Evolutionary conservation across 2,113 vertebrate species (phyloP).

Genomic region (Noctilio leporinus): DNA sequence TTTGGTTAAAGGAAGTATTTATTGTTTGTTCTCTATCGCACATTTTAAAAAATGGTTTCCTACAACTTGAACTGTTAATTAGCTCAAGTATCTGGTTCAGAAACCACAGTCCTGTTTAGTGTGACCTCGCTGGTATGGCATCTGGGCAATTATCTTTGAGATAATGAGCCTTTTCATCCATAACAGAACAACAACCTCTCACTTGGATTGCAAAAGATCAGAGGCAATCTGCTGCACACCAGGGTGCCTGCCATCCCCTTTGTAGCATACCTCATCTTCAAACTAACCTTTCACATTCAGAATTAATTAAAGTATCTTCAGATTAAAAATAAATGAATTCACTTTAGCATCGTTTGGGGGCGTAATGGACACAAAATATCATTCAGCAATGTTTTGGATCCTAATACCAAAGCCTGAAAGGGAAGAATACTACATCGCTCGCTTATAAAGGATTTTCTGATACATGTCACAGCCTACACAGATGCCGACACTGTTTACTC

Average conservation of each 20-base stretch:
- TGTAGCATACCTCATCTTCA: slow-evolving; percentile 72
- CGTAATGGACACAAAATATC: slow-evolving; percentile 56
- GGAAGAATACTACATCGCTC: background rate
- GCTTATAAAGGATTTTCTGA: background rate
- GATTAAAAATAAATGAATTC: slow-evolving; percentile 78
- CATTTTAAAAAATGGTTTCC: slow-evolving; percentile 52
- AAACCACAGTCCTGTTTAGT: slow-evolving; percentile 56
- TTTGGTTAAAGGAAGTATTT: background rate
- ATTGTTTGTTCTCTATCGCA: background rate
- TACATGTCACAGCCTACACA: background rate
- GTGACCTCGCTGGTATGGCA: slow-evolving; percentile 76
- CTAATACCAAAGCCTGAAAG: slow-evolving; percentile 17
- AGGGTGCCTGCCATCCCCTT: slow-evolving; percentile 66
- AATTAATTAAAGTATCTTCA: slow-evolving; percentile 78
- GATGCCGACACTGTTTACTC: background rate
- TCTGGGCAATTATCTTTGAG: slow-evolving; percentile 79
- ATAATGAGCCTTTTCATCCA: slow-evolving; percentile 81
- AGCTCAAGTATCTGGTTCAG: slow-evolving; percentile 65
- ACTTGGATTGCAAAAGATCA: slow-evolving; percentile 72
- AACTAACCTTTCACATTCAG: slow-evolving; percentile 76
- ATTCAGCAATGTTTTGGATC: slow-evolving; percentile 42
- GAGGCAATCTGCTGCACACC: slow-evolving; percentile 74
- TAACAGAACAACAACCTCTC: slow-evolving; percentile 74
- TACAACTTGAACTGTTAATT: slow-evolving; percentile 73
- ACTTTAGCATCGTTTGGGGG: slow-evolving; percentile 49